Base-by-base conservation (phyloP, 2,113 vertebrate genomes). In the Chloroceryle aenea region DNA sequence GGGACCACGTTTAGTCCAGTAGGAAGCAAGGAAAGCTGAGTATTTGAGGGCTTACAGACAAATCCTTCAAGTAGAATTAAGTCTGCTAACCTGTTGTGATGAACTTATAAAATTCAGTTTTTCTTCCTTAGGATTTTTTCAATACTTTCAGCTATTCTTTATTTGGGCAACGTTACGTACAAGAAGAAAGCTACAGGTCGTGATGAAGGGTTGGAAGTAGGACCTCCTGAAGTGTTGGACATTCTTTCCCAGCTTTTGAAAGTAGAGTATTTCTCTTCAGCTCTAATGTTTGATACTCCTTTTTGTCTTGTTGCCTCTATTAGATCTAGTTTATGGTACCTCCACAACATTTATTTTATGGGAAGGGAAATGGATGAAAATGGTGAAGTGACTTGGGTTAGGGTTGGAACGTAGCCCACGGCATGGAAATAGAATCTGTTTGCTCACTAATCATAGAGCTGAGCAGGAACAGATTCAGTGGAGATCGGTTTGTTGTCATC, bases 131-230 rank as follows among this genome's bases (percentile, higher is more conserved):
- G 99, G 98, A 99, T 99, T 93, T 99, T 99, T 97, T 99, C 99
- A 6, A 92, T 99, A 56, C 98, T 99, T 52, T 99, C 99, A 0
- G 99, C 99, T 75, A 99, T 99, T 97, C 97, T 99, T 79, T 99
- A 99, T 96, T 97, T 99, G 95, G 99, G 99, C 75, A 99, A 99
- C 1, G 98, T 99, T 93, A 99, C 98, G 0, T 99, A 99, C 94
- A 98, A 97, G 93, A 99, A 98, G 91, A 99, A 98, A 97, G 98
- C 99, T 12, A 98, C 98, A 0, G 99, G 99, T 62, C 98, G 99
- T n/a, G 99, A 99, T 1, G 99, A 99, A 86, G 99, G 99, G 4
- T 91, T 99, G 95, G 99, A 99, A 3, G 99, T 99, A 4, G 99
- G 99, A 22, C 99, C 99, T 7, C 98, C 99, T 0, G 99, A 99